These are phyloP conservation scores for Eurypyga helias DNA, from an alignment of 2,113 vertebrate species.

Conservation along the genomic window DNA sequence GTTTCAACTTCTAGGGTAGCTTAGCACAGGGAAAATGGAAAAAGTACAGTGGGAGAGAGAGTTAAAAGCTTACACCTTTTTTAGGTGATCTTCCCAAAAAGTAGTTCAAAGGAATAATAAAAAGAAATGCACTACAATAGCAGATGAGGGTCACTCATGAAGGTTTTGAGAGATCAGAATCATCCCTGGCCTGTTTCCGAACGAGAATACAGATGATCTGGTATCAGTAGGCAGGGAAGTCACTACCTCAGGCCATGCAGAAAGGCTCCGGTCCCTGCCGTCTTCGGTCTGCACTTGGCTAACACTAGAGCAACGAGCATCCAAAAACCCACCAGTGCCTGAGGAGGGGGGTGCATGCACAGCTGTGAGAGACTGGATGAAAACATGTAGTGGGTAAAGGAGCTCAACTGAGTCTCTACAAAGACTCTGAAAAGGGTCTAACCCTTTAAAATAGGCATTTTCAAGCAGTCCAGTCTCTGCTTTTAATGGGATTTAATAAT, in stretches of 20 bases:
- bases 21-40: not conserved
- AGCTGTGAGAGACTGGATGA: not conserved
- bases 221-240: not conserved
- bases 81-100: not conserved
- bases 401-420: not conserved
- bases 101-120: not conserved
- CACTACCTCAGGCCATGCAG: not conserved
- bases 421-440: not conserved
- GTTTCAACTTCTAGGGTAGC: not conserved
- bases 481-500: not conserved
- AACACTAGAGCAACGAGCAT: not conserved
- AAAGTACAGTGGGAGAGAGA: not conserved
- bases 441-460: not conserved
- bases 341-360: fast-evolving
- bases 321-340: not conserved
- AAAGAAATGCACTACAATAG: not conserved
- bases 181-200: not conserved
- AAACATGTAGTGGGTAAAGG: not conserved
- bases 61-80: not conserved
- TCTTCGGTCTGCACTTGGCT: not conserved
- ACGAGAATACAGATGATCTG: not conserved
- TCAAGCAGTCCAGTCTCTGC: not conserved
- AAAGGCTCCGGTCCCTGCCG: not conserved
- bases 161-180: not conserved
- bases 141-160: not conserved